Evolutionary conservation across 2,888 invertebrate genomes (phyloP).

Genomic region (Amiota mariae): DNA sequence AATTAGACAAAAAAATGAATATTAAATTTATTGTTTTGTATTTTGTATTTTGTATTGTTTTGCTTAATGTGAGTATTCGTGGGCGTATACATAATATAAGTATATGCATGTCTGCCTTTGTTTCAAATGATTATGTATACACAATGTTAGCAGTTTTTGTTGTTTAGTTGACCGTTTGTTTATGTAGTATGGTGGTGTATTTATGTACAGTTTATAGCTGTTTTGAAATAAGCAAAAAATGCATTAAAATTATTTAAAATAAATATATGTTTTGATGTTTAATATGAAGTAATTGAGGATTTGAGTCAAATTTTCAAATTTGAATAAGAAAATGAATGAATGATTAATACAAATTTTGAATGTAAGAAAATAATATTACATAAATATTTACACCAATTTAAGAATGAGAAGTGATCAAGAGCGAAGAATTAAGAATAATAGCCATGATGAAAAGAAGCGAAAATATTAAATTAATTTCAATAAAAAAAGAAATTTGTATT

Average conservation of each 20-base stretch:
- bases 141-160: background rate
- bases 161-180: conserved; percentile 32
- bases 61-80: no score
- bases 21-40: conserved; percentile 38
- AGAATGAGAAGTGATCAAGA: conserved; percentile 18
- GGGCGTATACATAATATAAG: no score
- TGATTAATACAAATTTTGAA: background rate
- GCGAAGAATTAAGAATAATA: conserved; percentile 31
- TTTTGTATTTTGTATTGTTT: background rate
- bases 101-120: no score
- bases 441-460: conserved; percentile 36
- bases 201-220: conserved; percentile 7
- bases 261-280: no score
- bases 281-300: no score
- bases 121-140: background rate
- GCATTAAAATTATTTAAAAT: no score
- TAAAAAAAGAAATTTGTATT: no score
- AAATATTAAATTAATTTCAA: no score
- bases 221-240: background rate
- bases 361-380: background rate
- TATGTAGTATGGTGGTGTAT: conserved; percentile 22
- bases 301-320: no score
- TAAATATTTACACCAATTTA: conserved; percentile 26
- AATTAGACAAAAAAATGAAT: conserved; percentile 39
- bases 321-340: no score